Conservation (phyloP, 2,113 vertebrate genomes). For the Scomber colias region DNA sequence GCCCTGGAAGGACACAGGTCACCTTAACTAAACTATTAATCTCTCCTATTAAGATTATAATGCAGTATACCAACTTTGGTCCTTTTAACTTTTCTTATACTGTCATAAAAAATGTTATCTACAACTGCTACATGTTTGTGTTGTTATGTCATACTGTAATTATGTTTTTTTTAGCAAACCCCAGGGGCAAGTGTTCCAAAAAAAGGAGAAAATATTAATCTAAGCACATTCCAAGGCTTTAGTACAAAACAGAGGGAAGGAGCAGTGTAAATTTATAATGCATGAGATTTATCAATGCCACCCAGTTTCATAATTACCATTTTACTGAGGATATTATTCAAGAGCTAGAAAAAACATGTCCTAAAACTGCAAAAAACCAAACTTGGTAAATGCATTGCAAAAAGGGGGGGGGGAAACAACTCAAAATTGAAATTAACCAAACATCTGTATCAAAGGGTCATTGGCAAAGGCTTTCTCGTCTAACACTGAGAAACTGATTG, state of each 20-base stretch:
- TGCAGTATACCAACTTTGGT: constrained; percentile 3
- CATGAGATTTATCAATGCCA: not conserved
- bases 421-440: not conserved
- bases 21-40: not conserved
- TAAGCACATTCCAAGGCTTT: constrained; percentile 2
- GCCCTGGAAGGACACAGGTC: not conserved
- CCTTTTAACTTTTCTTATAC: not conserved
- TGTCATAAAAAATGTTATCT: too few relatives aligned
- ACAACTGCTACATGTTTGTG: constrained; percentile 11
- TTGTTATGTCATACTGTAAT: constrained; percentile 1
- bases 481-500: constrained; percentile 7
- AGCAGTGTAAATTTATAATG: constrained; percentile 15
- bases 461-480: not conserved
- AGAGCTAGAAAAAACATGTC: not conserved
- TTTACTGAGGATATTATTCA: constrained; percentile 8
- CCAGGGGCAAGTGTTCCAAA: constrained; percentile 21
- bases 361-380: not conserved
- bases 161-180: constrained; percentile 34
- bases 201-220: constrained; percentile 22
- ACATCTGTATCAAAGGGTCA: not conserved
- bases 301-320: constrained; percentile 10
- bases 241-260: not conserved
- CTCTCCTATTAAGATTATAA: not conserved
- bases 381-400: not conserved
- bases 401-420: too few relatives aligned